Evolutionary conservation across 2,888 invertebrate species (phyloP), one percentile per base, ranked within the genome.

Genomic region (Drosophila emarginata): DNA sequence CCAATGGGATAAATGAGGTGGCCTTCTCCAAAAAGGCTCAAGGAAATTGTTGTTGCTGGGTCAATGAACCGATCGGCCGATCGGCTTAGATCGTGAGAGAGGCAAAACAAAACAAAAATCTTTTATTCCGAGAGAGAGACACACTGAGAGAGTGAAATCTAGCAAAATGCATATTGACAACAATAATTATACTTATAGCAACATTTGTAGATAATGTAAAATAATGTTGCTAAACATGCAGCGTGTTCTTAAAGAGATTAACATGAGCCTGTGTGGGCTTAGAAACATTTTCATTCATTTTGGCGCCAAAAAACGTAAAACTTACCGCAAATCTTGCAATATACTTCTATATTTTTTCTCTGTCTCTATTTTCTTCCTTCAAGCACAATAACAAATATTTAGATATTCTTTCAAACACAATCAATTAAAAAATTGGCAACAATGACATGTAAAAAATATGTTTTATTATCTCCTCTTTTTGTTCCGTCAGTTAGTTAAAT

Each of bases 401-500:
- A 59, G 54, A 61, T 64, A 51, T 39, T 45, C 69, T 59, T 74
- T 74, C 78, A 59, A 63, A 67, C 76, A 81, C 82, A 78, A 70
- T 79, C 78, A 72, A 64, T 83, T 68, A 67, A 64, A 79, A 69
- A 80, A 78, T 76, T 40, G 59, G 28, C 58, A 52, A 78, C 84
- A 68, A 76, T 72, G 68, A 78, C 77, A 68, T 54, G n/a, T 54
- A 68, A 72, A 69, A 59, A 37, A 57, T 62, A 65, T 36, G 60
- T 64, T 76, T 68, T 1, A 32, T 32, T 70, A 61, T 54, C 54
- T 74, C 69, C 76, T 83, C 80, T 83, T 75, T 84, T 74, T 72
- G 58, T 76, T 68, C 66, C 71, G 81, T 87, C 82, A 87, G 74
- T 78, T 77, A 75, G 80, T 84, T 53, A 88, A 84, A 86, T 74